Evolutionary conservation across 2,113 vertebrate genomes (phyloP).

Genomic region (Mastomys coucha): DNA sequence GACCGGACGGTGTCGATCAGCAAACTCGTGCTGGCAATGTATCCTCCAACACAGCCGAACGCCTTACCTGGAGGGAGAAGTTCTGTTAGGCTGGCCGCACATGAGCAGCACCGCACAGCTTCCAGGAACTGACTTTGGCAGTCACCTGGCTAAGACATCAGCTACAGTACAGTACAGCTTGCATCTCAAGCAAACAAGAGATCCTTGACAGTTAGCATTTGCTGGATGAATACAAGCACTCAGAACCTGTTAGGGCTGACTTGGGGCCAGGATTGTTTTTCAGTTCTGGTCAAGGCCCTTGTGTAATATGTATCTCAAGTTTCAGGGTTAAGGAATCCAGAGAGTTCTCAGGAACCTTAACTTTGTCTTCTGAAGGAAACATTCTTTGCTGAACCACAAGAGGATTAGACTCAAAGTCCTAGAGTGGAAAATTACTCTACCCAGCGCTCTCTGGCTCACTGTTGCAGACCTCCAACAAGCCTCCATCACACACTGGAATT

Average conservation of each 20-base stretch:
- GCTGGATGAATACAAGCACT: slow-evolving; percentile 16
- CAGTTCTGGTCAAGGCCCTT: slow-evolving; percentile 77
- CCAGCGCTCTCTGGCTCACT: neutral
- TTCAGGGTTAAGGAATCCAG: slow-evolving; percentile 79
- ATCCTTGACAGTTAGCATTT: neutral
- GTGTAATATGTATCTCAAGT: slow-evolving; percentile 79
- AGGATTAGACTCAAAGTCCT: neutral
- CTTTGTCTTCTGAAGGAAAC: slow-evolving; percentile 4
- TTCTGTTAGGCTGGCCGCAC: neutral
- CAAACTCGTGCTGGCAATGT: slow-evolving; percentile 93
- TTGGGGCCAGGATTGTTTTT: slow-evolving; percentile 11
- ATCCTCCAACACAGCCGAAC: slow-evolving; percentile 97
- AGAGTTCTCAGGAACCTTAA: slow-evolving; percentile 5
- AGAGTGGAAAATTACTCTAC: slow-evolving; percentile 1
- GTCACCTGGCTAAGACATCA: neutral
- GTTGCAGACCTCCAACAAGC: neutral
- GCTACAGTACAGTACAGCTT: neutral
- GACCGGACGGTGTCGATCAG: slow-evolving; percentile 96
- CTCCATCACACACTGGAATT: neutral
- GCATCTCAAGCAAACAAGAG: neutral
- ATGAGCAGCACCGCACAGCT: fast-evolving
- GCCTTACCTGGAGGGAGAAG: slow-evolving; percentile 92
- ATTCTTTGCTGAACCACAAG: neutral
- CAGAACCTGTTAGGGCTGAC: slow-evolving; percentile 4
- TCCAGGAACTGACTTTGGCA: neutral